phyloP scores from a whole-genome alignment of 2,888 invertebrate species.

The Orthosia gracilis region DNA sequence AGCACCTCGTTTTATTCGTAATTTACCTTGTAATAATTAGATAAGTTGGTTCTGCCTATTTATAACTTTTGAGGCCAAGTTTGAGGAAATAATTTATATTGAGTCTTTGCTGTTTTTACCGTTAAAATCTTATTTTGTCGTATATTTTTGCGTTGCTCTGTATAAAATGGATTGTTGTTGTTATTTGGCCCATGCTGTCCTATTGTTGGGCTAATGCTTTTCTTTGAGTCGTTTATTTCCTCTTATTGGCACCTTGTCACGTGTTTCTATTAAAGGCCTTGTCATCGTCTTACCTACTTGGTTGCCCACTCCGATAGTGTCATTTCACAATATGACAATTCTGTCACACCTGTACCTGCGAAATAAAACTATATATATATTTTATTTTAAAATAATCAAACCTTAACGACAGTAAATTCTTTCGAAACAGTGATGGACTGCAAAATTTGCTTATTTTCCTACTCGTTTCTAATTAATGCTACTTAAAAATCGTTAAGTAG shows the following conservation, averaged over 20 bases:
- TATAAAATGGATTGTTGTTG: conserved; percentile 42
- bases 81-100: conserved; percentile 57
- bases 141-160: conserved; percentile 33
- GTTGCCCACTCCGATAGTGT: not conserved
- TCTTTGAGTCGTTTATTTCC: conserved; percentile 31
- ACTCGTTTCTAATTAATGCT: conserved; percentile 27
- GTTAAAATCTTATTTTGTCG: conserved; percentile 54
- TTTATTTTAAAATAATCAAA: not conserved
- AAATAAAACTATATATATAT: not conserved
- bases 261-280: conserved; percentile 35
- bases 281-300: conserved; percentile 4
- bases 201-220: conserved; percentile 26
- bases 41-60: conserved; percentile 52
- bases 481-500: conserved; percentile 24
- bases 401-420: conserved; percentile 36
- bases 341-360: too few species aligned
- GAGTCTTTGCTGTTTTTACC: conserved; percentile 38
- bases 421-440: not conserved
- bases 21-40: conserved; percentile 66
- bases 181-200: conserved; percentile 30
- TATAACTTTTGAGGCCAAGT: conserved; percentile 60
- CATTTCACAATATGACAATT: not conserved
- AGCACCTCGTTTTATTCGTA: conserved; percentile 60
- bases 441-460: not conserved
- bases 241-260: conserved; percentile 51